These are phyloP conservation scores for Notolepis coatsorum DNA, from an alignment of 2,797 vertebrate genomes.

Conservation along the genomic window DNA sequence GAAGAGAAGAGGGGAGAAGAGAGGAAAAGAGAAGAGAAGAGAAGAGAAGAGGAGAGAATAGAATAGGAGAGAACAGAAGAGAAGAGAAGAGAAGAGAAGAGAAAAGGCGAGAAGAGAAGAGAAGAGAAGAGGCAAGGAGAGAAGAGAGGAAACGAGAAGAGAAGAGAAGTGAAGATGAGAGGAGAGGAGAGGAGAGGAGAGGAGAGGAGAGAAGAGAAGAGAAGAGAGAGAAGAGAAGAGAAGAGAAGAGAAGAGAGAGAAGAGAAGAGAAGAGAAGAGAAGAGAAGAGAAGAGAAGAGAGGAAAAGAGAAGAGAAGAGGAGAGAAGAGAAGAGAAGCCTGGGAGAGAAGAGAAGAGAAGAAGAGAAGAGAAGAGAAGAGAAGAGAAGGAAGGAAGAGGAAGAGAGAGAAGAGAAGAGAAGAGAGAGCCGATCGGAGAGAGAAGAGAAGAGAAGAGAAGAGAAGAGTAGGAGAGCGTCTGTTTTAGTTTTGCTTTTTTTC, in stretches of 20 bases:
- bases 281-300: not conserved
- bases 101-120: not conserved
- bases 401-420: slow-evolving; percentile 46
- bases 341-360: too few species aligned
- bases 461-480: not conserved
- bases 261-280: not conserved
- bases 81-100: not conserved
- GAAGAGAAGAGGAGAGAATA: slow-evolving; percentile 25
- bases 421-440: not conserved
- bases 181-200: not conserved
- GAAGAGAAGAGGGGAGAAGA: too few species aligned
- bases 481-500: slow-evolving; percentile 2
- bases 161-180: slow-evolving; percentile 44
- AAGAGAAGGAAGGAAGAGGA: not conserved
- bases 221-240: not conserved
- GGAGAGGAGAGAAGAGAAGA: not conserved
- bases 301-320: not conserved
- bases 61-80: not conserved
- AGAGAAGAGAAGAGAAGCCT: too few species aligned
- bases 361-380: not conserved
- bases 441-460: not conserved
- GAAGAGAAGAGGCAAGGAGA: too few species aligned
- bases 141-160: too few species aligned
- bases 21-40: too few species aligned
- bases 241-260: slow-evolving; percentile 1